Evolutionary conservation across 37 sponge, comb jelly and placozoan genomes (phyloP), one percentile per base, ranked within the genome.

Genomic region (Ianthella basta): DNA sequence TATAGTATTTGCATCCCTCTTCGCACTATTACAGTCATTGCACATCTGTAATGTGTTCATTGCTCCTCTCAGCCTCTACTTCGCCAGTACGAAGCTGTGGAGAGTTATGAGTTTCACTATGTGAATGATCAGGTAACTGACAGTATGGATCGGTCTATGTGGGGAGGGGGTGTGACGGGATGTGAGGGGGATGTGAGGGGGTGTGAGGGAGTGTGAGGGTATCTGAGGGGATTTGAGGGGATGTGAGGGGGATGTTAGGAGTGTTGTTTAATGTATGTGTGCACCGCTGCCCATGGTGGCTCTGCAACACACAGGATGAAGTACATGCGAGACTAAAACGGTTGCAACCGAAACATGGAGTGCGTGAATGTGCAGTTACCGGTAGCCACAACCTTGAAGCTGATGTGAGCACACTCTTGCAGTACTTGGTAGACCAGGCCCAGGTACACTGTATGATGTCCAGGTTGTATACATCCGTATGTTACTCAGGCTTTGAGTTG

Each of bases 401-500:
- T 13, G 20, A 84, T 21, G 75, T 73, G 41, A 12, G 75, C 6
- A 18, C 29, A 32, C 15, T 30, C 35, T 15, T 69, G 27, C 33
- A 69, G 66, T 69, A 33, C 34, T 5, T 69, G 70, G 29, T 15
- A 34, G 34, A 30, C 29, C 6, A 32, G 34, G 29, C 34, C 4
- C 34, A 30, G 32, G 18, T 69, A 30, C 27, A 34, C 0, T 1
- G 1, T 29, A 29, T 32, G 78, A 69, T 69, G 19, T 35, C 70
- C 8, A 8, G 50, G 50, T 44, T 44, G 32, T 69, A 13, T 69
- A 18, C 27, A n/a, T n/a, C n/a, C 34, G 12, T 30, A 1, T 33
- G 27, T 34, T 38, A 35, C 14, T 16, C 29, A 91, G 73, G 55
- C 68, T 4, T 91, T 83, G 91, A 72, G 83, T 56, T 86, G 78